Evolutionary conservation across 2,888 invertebrate genomes (phyloP).

Genomic region (Eubasilissa splendida): DNA sequence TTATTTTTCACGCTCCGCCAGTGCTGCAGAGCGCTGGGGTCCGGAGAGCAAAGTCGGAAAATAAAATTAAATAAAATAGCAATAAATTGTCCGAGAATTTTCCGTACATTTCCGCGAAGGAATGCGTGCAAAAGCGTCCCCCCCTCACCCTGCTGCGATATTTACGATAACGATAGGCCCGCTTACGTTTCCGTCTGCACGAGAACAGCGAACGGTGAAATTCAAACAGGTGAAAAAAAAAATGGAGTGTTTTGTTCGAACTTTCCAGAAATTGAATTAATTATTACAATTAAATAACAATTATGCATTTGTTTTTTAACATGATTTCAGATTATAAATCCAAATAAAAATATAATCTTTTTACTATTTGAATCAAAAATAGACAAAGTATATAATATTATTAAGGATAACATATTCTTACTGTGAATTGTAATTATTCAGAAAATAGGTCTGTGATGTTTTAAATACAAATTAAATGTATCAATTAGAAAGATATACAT

Average conservation of each 20-base stretch:
- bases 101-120: constrained; percentile 28
- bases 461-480: no score
- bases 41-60: not conserved
- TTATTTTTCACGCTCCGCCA: not conserved
- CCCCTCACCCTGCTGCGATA: not conserved
- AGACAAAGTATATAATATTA: no score
- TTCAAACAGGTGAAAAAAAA: constrained; percentile 28
- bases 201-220: not conserved
- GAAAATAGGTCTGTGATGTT: no score
- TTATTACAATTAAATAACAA: no score
- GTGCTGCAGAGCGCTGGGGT: not conserved
- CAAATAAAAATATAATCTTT: not conserved
- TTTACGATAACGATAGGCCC: constrained; percentile 32
- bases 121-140: constrained; percentile 28
- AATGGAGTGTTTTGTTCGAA: no score
- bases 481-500: no score
- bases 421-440: no score
- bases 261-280: no score
- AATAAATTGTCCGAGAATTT: constrained; percentile 34
- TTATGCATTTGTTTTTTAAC: not conserved
- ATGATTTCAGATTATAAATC: not conserved
- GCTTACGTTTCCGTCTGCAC: constrained; percentile 3
- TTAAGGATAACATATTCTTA: no score
- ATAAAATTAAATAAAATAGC: constrained; percentile 22
- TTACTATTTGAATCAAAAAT: not conserved